Evolutionary conservation across 2,113 vertebrate genomes (phyloP).

Genomic region (Prolemur simus): DNA sequence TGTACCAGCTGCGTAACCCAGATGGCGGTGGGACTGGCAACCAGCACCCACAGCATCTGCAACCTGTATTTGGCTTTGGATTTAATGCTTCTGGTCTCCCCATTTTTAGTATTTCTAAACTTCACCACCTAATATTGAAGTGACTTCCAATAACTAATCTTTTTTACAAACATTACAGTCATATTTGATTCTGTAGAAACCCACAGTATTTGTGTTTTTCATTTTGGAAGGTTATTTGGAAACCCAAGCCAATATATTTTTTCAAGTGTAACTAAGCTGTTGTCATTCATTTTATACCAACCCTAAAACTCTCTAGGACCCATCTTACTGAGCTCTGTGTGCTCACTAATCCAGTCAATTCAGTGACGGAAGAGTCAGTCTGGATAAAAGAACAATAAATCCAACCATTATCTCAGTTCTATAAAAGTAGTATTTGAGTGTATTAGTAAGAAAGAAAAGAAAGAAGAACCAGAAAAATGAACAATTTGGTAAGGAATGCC

Average conservation of each 20-base stretch:
- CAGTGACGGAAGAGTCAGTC: slow-evolving; percentile 21
- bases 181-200: slow-evolving; percentile 74
- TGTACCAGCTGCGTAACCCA: too few relatives aligned
- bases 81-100: slow-evolving; percentile 62
- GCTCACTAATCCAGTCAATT: slow-evolving; percentile 24
- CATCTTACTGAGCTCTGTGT: neutral
- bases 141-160: slow-evolving; percentile 70
- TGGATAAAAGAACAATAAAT: slow-evolving; percentile 61
- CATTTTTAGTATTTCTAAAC: slow-evolving; percentile 68
- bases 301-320: slow-evolving; percentile 6
- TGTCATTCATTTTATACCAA: slow-evolving; percentile 61
- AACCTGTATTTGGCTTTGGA: slow-evolving; percentile 63
- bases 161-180: slow-evolving; percentile 70
- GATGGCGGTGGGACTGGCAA: neutral
- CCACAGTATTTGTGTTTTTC: slow-evolving; percentile 71
- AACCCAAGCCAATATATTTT: slow-evolving; percentile 67
- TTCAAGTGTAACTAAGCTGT: slow-evolving; percentile 76
- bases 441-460: slow-evolving; percentile 51
- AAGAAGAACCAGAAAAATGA: slow-evolving; percentile 43
- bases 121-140: slow-evolving; percentile 67
- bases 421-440: slow-evolving; percentile 48
- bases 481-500: neutral
- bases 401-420: slow-evolving; percentile 30
- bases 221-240: slow-evolving; percentile 77
- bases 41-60: neutral